A percentile compares a stretch with the other conserved stretches of the same genome.
phyloP scores from a whole-genome alignment of 2,888 invertebrate genomes.

The Ichneumoninae sp. region DNA sequence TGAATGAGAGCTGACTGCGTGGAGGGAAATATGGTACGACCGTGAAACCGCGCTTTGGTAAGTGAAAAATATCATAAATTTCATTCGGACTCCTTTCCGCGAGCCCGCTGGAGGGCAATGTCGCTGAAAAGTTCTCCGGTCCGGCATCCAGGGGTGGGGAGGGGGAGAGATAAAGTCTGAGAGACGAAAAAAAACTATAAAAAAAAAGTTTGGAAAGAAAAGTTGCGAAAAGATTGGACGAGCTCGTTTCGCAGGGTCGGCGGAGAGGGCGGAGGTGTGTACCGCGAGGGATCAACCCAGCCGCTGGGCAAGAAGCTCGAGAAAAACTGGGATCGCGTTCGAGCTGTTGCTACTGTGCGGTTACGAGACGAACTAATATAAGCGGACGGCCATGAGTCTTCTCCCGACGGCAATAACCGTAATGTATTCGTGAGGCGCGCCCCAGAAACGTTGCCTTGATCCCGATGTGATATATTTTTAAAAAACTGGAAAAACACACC shows the following conservation, averaged over 20 bases:
- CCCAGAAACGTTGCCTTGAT: not conserved
- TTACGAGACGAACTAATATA: constrained; percentile 41
- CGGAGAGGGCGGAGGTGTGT: constrained; percentile 27
- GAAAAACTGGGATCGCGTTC: constrained; percentile 50
- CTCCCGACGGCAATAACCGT: constrained; percentile 51
- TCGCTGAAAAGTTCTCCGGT: constrained; percentile 51
- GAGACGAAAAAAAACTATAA: constrained; percentile 12
- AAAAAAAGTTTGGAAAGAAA: constrained; percentile 52
- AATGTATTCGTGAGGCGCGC: constrained; percentile 30
- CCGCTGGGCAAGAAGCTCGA: constrained; percentile 25
- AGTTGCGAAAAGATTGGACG: constrained; percentile 62
- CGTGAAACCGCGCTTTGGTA: constrained; percentile 51
- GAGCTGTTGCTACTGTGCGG: constrained; percentile 47
- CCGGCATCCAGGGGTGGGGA: constrained; percentile 3
- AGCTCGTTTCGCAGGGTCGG: constrained; percentile 57
- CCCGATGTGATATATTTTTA: not conserved
- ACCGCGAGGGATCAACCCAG: constrained; percentile 49
- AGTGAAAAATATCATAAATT: constrained; percentile 70
- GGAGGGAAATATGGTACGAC: constrained; percentile 25
- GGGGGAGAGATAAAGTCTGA: not conserved
- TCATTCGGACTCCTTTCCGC: constrained; percentile 56
- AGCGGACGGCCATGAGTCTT: constrained; percentile 13
- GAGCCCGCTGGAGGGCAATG: constrained; percentile 29
- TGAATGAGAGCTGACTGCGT: constrained; percentile 19
- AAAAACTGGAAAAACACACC: constrained; percentile 9